Conservation (phyloP, 2,888 invertebrate species). For the Antheraea assamensis region DNA sequence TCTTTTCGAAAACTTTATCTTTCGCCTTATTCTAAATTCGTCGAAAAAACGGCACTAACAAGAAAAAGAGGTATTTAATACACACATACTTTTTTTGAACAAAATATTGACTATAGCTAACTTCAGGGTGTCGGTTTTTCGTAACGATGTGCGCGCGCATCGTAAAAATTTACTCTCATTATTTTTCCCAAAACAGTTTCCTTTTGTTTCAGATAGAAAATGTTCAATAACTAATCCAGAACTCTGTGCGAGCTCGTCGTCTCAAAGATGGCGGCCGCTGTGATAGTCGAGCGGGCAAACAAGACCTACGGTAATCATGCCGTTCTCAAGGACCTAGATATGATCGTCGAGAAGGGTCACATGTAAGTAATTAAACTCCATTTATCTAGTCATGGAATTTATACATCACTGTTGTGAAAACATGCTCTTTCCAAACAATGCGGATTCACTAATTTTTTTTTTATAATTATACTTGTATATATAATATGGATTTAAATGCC, state of each 20-base stretch:
- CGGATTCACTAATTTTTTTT: too few species aligned
- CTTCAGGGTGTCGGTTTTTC: too few species aligned
- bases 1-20: too few species aligned
- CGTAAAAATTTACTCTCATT: too few species aligned
- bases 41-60: too few species aligned
- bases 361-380: conserved; percentile 84
- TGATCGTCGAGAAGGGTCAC: conserved; percentile 88
- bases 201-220: conserved; percentile 51
- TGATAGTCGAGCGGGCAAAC: conserved; percentile 85
- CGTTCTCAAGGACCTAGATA: conserved; percentile 86
- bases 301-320: conserved; percentile 85
- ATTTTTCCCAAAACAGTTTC: background rate
- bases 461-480: too few species aligned
- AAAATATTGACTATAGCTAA: too few species aligned
- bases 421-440: background rate
- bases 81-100: too few species aligned
- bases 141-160: too few species aligned
- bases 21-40: too few species aligned
- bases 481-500: too few species aligned
- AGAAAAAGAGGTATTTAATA: too few species aligned
- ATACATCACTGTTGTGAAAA: background rate
- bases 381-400: background rate
- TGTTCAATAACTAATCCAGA: conserved; percentile 41
- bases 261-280: conserved; percentile 80
- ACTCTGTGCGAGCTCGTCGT: conserved; percentile 23